Conservation (phyloP, 2,797 vertebrate species). For the Iguana delicatissima region DNA sequence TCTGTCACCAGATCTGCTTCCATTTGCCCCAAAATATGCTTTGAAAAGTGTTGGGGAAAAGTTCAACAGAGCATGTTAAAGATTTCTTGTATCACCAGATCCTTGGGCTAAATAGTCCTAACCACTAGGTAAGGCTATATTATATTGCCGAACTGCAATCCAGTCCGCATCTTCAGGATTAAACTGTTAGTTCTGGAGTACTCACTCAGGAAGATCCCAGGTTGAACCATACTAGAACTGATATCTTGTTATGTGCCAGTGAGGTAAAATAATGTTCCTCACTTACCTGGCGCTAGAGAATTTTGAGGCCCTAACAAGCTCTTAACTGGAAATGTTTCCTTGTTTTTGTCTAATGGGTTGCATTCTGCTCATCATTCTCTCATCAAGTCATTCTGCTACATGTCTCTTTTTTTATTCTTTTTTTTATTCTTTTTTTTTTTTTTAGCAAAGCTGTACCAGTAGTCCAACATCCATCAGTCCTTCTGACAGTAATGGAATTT, state of each 20-base stretch:
- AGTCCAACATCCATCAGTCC: slow-evolving; percentile 29
- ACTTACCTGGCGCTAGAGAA: not conserved
- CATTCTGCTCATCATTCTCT: not conserved
- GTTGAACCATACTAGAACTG: not conserved
- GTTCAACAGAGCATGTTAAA: too few relatives aligned
- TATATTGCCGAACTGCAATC: not conserved
- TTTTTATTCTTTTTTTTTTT: not conserved
- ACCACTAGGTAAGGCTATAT: not conserved
- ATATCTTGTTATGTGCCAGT: not conserved
- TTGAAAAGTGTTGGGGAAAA: too few relatives aligned
- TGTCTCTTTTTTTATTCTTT: not conserved
- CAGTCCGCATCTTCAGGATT: too few relatives aligned
- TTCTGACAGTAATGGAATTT: slow-evolving; percentile 30
- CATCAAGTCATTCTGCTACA: slow-evolving; percentile 51
- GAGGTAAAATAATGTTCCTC: not conserved
- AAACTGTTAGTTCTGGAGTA: not conserved
- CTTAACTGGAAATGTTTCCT: slow-evolving; percentile 32
- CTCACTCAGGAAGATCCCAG: not conserved
- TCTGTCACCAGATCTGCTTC: rapidly evolving
- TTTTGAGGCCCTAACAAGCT: not conserved
- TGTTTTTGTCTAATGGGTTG: slow-evolving; percentile 27
- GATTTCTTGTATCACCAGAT: not conserved
- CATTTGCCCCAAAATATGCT: not conserved
- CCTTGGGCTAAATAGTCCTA: not conserved
- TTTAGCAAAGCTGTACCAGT: slow-evolving; percentile 33